phyloP scores from a whole-genome alignment of 2,888 invertebrate genomes.

The Clusia tigrina region DNA sequence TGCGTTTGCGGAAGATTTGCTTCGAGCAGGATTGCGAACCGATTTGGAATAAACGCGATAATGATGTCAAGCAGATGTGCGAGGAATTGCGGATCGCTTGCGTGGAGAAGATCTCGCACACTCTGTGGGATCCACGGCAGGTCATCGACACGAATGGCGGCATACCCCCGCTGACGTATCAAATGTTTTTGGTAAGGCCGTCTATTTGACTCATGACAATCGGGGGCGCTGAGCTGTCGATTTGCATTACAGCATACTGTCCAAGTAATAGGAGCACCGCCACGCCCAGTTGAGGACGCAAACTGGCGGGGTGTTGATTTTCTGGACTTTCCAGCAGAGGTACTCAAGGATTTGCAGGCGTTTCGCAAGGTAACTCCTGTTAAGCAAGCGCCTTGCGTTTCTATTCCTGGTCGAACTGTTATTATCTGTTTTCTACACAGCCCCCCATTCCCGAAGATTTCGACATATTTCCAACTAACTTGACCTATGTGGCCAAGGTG shows the following conservation, averaged over 20 bases:
- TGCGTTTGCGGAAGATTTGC: conserved; percentile 67
- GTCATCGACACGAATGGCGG: conserved; percentile 75
- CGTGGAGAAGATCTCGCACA: conserved; percentile 74
- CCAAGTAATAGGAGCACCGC: conserved; percentile 70
- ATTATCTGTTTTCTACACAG: conserved; percentile 47
- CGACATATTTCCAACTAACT: conserved; percentile 66
- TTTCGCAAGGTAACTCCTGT: conserved; percentile 65
- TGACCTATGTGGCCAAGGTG: conserved; percentile 57
- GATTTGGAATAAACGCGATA: conserved; percentile 73
- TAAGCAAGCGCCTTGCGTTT: not conserved
- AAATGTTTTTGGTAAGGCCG: conserved; percentile 71
- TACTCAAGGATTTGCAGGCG: conserved; percentile 66
- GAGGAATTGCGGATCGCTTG: conserved; percentile 67
- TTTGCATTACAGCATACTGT: conserved; percentile 68
- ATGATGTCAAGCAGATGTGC: conserved; percentile 68
- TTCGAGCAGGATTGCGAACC: conserved; percentile 78
- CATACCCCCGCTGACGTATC: conserved; percentile 75
- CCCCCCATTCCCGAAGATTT: conserved; percentile 70
- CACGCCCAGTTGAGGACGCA: conserved; percentile 67
- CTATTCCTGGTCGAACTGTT: not conserved
- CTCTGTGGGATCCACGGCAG: conserved; percentile 74
- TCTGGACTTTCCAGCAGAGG: conserved; percentile 64
- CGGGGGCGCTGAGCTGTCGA: not conserved
- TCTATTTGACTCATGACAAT: not conserved
- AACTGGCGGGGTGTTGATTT: conserved; percentile 66